These are phyloP conservation scores for Anodontia alba DNA, from an alignment of 2,888 invertebrate species.

Conservation along the genomic window DNA sequence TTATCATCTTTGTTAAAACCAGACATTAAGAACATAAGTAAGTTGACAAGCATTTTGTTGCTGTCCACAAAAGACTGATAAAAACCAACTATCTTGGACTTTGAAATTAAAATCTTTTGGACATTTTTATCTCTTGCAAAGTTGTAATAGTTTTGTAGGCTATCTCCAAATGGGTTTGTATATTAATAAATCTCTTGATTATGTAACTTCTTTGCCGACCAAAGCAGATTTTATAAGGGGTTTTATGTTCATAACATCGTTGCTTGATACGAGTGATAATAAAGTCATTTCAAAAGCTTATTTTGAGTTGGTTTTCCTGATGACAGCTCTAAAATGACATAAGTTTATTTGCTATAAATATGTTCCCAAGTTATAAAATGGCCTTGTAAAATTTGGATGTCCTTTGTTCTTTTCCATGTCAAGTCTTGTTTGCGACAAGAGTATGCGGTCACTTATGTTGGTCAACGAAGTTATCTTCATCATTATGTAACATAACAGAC, in stretches of 20 bases:
- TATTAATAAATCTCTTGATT: conserved; percentile 57
- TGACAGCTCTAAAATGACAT: conserved; percentile 17
- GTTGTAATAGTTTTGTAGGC: conserved; percentile 9
- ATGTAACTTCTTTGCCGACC: conserved; percentile 50
- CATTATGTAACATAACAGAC: conserved; percentile 6
- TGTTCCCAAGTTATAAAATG: conserved; percentile 8
- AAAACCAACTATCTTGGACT: neutral
- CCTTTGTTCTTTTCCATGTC: conserved; percentile 14
- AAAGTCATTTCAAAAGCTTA: conserved; percentile 58
- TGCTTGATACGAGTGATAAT: conserved; percentile 41
- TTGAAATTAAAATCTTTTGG: conserved; percentile 17
- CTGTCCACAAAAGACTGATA: neutral
- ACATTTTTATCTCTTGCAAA: neutral
- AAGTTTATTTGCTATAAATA: conserved; percentile 22
- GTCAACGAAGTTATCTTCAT: conserved; percentile 11
- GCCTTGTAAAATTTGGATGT: conserved; percentile 17
- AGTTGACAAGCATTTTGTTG: too few relatives aligned
- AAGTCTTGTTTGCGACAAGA: conserved; percentile 9
- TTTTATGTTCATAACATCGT: conserved; percentile 41
- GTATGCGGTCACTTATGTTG: conserved; percentile 11
- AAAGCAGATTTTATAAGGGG: conserved; percentile 54
- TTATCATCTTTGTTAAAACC: too few relatives aligned
- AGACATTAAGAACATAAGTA: too few relatives aligned
- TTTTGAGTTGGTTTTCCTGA: conserved; percentile 29
- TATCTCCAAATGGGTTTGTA: conserved; percentile 55